Evolutionary conservation across 2,113 vertebrate genomes (phyloP).

Genomic region (Polyodon spathula): DNA sequence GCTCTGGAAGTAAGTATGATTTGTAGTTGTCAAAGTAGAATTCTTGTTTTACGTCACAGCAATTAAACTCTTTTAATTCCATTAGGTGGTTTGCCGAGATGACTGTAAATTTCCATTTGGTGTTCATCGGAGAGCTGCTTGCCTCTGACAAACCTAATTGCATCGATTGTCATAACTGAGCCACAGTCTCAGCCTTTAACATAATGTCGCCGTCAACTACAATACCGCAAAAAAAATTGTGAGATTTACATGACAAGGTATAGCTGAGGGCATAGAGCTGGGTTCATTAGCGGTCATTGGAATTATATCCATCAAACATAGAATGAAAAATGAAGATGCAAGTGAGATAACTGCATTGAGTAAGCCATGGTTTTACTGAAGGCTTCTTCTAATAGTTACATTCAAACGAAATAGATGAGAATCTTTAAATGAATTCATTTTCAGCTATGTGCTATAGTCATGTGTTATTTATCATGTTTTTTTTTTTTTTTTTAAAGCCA

Average conservation of each 20-base stretch:
- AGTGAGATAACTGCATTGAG: neutral
- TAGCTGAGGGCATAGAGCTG: slow-evolving; percentile 1
- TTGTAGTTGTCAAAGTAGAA: neutral
- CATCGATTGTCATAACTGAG: slow-evolving; percentile 6
- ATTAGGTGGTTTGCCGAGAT: neutral
- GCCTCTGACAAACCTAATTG: slow-evolving; percentile 1
- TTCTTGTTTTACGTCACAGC: neutral
- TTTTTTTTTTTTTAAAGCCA: no score
- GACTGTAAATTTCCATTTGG: neutral
- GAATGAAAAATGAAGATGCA: neutral
- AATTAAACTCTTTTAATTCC: neutral
- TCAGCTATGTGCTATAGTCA: no score
- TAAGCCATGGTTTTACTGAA: neutral
- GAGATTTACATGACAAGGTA: slow-evolving; percentile 11
- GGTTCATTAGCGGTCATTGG: slow-evolving; percentile 11
- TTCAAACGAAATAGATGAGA: no score
- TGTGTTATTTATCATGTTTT: no score
- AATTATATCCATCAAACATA: neutral
- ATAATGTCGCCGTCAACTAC: neutral
- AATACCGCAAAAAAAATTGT: neutral
- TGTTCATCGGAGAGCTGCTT: neutral
- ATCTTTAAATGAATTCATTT: no score
- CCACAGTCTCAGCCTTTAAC: neutral
- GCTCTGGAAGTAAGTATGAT: no score
- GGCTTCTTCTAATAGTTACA: no score